Evolutionary conservation across 2,888 invertebrate genomes (phyloP).

Genomic region (Tetragonisca angustula): DNA sequence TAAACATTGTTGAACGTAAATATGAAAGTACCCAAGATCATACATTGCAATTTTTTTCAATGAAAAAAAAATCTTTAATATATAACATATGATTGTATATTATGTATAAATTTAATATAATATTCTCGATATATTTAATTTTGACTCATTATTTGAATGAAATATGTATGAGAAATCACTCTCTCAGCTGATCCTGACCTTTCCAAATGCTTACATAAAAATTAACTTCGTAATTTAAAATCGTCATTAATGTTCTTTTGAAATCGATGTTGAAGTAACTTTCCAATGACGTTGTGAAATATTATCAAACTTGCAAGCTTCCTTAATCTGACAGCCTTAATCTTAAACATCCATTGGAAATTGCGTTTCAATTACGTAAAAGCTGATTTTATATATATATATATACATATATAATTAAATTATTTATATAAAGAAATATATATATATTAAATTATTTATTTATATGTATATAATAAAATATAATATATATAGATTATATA

Average conservation of each 20-base stretch:
- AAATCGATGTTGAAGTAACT: not conserved
- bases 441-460: no score
- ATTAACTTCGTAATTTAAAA: not conserved
- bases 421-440: no score
- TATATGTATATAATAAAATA: no score
- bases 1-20: not conserved
- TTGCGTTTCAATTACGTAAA: not conserved
- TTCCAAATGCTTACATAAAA: not conserved
- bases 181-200: not conserved
- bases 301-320: not conserved
- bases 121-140: not conserved
- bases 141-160: not conserved
- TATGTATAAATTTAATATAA: not conserved
- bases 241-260: not conserved
- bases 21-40: not conserved
- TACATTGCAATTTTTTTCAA: no score
- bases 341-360: not conserved
- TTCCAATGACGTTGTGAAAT: not conserved
- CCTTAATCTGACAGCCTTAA: not conserved
- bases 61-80: not conserved
- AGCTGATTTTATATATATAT: not conserved
- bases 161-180: not conserved
- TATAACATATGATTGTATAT: not conserved
- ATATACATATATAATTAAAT: no score
- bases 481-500: no score